phyloP scores from a whole-genome alignment of 2,888 invertebrate species.

The Stomorhina lunata region DNA sequence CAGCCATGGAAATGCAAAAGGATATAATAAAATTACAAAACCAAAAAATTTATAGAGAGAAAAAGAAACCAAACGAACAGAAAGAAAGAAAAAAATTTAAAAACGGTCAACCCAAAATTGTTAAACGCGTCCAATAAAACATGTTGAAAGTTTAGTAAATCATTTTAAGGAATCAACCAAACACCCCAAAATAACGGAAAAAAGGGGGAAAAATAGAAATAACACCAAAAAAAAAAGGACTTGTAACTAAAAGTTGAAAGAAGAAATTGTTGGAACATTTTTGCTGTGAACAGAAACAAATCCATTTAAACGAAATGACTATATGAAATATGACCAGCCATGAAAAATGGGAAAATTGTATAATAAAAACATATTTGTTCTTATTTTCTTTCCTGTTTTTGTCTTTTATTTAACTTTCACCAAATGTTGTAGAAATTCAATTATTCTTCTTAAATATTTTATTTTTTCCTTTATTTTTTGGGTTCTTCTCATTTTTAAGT shows the following conservation, averaged over 20 bases:
- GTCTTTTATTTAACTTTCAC: slow-evolving; percentile 32
- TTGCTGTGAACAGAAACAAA: neutral
- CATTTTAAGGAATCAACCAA: neutral
- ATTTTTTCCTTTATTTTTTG: neutral
- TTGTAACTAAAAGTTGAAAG: neutral
- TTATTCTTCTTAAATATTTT: slow-evolving; percentile 6
- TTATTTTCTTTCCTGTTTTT: neutral
- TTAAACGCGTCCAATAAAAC: slow-evolving; percentile 51
- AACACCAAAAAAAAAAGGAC: neutral
- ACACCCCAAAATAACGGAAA: neutral
- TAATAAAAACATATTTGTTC: slow-evolving; percentile 42
- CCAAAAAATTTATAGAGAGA: neutral
- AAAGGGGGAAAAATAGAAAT: neutral
- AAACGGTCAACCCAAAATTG: slow-evolving; percentile 49
- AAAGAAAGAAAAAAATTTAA: neutral
- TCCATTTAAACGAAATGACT: slow-evolving; percentile 16
- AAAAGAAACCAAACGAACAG: neutral
- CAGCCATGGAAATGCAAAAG: neutral
- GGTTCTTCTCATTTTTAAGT: neutral
- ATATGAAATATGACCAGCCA: slow-evolving; percentile 35
- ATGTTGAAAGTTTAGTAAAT: slow-evolving; percentile 49
- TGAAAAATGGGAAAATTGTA: slow-evolving; percentile 15
- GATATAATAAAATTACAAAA: slow-evolving; percentile 39
- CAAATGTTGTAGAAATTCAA: slow-evolving; percentile 52
- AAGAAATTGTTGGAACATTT: neutral